Base-by-base conservation (phyloP, 2,888 invertebrate genomes). In the Argyra leucocephala region DNA sequence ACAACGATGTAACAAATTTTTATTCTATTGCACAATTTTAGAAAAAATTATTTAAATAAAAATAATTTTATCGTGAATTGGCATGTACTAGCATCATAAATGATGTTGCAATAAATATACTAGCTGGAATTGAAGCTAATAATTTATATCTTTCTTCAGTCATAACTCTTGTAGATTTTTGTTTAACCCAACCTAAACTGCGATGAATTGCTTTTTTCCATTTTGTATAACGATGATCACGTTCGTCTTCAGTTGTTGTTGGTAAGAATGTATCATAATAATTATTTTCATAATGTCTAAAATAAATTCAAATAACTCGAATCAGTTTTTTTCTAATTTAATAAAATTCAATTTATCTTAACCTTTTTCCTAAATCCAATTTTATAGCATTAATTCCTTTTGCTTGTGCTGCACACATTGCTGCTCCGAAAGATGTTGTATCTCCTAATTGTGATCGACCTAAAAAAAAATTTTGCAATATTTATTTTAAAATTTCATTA, bases 131-230 rank as follows among this genome's bases (percentile, higher is more conserved):
- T 60, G 93, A 91, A 4, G 90, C 85, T 67, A 93, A 81, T 66
- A 92, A 82, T 68, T 85, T 83, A 79, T 88, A 93, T 72, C 90
- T 82, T 76, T 91, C 90, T 76, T 91, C 91, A 85, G 91, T 91
- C 88, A 91, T 90, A 61, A 84, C 82, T 71, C 83, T 81, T 10
- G 89, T 87, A 78, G 87, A 89, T 76, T 89, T 88, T 6, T 85
- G 83, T 0, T 86, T 83, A 22, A 89, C 90, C 96, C 96, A 96
- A 68, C 93, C 91, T 71, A 96, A 84, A 57, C 93, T 91, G 36
- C 95, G 85, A 74, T 93, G 88, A 2, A 97, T 94, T 0, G 96
- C 96, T 86, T 91, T 91, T 81, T 94, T 95, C 96, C 96, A 96
- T 80, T 91, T 90, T 9, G 86, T 89, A 78, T 93, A 95, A 68